Conservation (phyloP, 2,113 vertebrate species). For the Condylura cristata region DNA sequence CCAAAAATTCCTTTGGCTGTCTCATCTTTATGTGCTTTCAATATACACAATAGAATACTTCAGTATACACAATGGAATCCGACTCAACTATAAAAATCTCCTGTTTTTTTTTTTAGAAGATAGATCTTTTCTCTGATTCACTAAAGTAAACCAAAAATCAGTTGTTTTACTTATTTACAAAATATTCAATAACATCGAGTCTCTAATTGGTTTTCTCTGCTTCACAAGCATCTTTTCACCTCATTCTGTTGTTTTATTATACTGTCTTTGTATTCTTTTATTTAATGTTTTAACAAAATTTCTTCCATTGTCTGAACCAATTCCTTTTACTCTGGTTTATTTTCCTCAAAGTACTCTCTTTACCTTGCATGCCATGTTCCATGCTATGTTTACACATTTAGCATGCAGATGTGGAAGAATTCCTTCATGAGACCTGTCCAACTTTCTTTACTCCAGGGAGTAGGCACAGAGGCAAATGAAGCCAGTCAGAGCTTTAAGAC, state of each 20-base stretch:
- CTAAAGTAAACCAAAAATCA: neutral
- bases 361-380: neutral
- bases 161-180: neutral
- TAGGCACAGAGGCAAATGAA: neutral
- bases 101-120: neutral
- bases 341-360: neutral
- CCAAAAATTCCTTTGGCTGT: neutral
- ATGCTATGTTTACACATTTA: neutral
- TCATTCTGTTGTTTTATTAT: constrained; percentile 17
- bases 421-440: neutral
- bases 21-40: neutral
- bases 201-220: neutral
- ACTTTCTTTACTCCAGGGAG: neutral
- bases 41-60: neutral
- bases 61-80: no score
- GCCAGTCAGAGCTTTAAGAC: neutral
- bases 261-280: neutral
- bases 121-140: neutral
- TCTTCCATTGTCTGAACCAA: neutral
- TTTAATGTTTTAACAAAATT: neutral
- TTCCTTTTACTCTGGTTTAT: neutral
- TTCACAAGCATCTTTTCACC: neutral
- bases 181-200: neutral
- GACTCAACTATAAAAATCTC: neutral
- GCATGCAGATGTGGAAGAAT: neutral